These are phyloP conservation scores for Orchesella cincta DNA, from an alignment of 1,140 invertebrate genomes.

Conservation along the genomic window DNA sequence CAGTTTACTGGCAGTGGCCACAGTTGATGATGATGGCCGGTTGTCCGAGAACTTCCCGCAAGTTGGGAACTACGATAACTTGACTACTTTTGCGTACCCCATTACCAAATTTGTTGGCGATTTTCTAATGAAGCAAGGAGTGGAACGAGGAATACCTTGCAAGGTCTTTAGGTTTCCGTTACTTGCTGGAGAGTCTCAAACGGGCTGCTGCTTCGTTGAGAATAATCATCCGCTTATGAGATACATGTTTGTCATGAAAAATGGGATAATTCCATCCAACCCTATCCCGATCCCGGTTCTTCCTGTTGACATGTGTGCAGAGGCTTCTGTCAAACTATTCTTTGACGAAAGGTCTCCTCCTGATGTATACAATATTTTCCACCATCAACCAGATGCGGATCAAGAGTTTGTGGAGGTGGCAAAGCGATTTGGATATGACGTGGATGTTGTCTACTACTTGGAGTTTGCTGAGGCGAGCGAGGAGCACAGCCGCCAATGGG, in stretches of 20 bases:
- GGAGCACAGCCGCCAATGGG: too few species aligned
- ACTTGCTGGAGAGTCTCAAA: neutral
- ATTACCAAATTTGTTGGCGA: too few species aligned
- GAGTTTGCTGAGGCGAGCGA: too few species aligned
- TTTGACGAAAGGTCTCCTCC: neutral
- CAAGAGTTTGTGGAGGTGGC: neutral
- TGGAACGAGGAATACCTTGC: too few species aligned
- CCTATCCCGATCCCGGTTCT: neutral
- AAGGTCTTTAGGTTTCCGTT: too few species aligned
- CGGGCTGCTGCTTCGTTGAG: neutral
- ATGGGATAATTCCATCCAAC: neutral
- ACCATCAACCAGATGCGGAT: neutral
- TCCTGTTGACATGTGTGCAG: neutral
- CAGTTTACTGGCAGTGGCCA: neutral
- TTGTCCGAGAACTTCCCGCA: neutral
- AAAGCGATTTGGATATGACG: neutral
- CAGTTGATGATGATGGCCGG: neutral
- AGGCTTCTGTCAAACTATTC: neutral
- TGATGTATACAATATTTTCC: neutral
- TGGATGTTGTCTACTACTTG: neutral
- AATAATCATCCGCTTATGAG: neutral
- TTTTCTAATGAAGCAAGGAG: too few species aligned
- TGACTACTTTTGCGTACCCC: too few species aligned
- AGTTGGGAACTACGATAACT: neutral
- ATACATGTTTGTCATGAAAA: neutral